Base-by-base conservation (phyloP, 1,140 invertebrate species). In the Helicorthomorpha holstii region DNA sequence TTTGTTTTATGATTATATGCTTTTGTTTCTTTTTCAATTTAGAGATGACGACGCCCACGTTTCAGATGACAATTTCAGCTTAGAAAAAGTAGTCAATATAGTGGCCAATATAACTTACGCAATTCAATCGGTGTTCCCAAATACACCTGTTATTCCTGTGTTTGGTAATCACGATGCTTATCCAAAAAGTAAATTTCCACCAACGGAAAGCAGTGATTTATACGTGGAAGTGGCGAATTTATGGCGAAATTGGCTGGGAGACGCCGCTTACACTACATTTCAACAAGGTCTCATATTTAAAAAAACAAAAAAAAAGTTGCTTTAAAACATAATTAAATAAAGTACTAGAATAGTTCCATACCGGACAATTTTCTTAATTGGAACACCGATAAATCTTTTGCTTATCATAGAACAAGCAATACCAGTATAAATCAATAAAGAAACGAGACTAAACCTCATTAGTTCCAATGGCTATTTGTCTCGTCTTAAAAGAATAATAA, bases 241-340 rank as follows among this genome's bases (percentile, higher is more conserved):
- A 61, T 88, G 83, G 83, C 75, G 76, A 57, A 76, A 82, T 50
- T 87, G 83, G 83, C 64, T 88, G 1, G 76, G 77, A 1, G 84
- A 88, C 54, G n/a, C n/a, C n/a, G 82, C 83, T 0, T 66, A 84
- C 49, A 72, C 76, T 48, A 84, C 81, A 12, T 86, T 88, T 63
- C 73, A 77, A 66, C 77, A 76, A 70, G 83, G 83, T 84, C 66
- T 63, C 71, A 48, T n/a, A n/a, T 65, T 53, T 54, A 41, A 19
- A 19, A 19, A 12, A 41, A 22, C 44, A 7, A 10, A 7, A 7
- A 4, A 10, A 7, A 10, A 4, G 4, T 46, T 19, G 12, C 44
- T 46, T 22, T 12, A 7, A 7, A 22, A 7, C 44, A n/a, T n/a
- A n/a, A n/a, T n/a, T n/a, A n/a, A n/a, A n/a, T n/a, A n/a, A n/a